Evolutionary conservation across 2,888 invertebrate species (phyloP), one percentile per base, ranked within the genome.

Genomic region (Mythimna vitellina): DNA sequence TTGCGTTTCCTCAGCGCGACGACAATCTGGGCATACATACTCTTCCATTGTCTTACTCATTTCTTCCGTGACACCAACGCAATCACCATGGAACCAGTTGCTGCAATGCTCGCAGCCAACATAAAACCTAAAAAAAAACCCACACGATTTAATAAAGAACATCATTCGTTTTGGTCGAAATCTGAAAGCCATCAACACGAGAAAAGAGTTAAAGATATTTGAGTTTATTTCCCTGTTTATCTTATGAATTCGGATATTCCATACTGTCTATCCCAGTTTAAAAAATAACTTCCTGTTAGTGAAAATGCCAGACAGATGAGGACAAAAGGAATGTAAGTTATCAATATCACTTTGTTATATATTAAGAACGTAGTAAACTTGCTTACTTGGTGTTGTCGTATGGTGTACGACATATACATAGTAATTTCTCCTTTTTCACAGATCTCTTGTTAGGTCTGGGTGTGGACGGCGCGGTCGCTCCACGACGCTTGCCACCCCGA

Each of bases 11-110:
- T 97, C 97, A 3, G 99, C 98, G 85, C 98, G 98, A 74, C 97
- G 97, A 90, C 99, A 99, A 90, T 98, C 98, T 22, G 97, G 97
- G 90, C 99, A 99, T 82, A 98, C 97, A 93, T 99, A 99, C 91
- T 99, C 98, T 63, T 98, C 98, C 93, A 99, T 97, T 38, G 97
- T 97, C 92, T 98, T 98, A 79, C 99, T 99, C 96, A 98, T 98
- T 91, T 98, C 98, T 93, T 99, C 99, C 0, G 98, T 98, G 76
- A 99, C 98, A 60, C 98, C 98, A 17, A 99, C 99, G 92, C 99
- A 99, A 86, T 98, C 98, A 1, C 99, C 99, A 92, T 99, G 99
- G 97, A 99, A 99, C 99, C 99, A 99, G 93, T 99, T 99, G 89
- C 98, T 98, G 93, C 99, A 99, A 89, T 99, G 96, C 95, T 99